Percentiles rank a stretch among this genome's conserved stretches.
These are phyloP conservation scores for Columba janthina DNA, from an alignment of 2,113 vertebrate genomes.

Conservation along the genomic window DNA sequence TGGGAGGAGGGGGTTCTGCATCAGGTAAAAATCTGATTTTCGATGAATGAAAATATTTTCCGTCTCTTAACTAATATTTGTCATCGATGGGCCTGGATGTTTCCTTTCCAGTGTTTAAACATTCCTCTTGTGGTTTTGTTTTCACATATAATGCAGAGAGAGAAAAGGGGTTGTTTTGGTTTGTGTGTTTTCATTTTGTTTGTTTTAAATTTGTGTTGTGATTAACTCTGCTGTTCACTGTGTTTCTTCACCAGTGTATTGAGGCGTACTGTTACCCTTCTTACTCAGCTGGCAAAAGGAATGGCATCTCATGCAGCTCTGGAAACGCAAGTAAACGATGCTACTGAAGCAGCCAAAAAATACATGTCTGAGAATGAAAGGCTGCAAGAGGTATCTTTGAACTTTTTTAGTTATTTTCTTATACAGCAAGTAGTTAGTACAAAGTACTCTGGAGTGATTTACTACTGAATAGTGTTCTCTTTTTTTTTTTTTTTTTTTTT, in stretches of 20 bases:
- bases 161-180: not conserved
- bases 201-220: not conserved
- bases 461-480: not conserved
- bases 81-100: fast-evolving
- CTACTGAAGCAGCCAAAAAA: constrained; percentile 82
- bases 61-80: not conserved
- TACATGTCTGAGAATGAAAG: constrained; percentile 86
- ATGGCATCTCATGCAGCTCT: constrained; percentile 74
- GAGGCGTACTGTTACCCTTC: constrained; percentile 85
- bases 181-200: not conserved
- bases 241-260: constrained; percentile 74
- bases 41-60: not conserved
- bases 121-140: not conserved
- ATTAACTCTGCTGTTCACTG: constrained; percentile 18
- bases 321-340: constrained; percentile 82
- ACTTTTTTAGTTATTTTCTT: constrained; percentile 15
- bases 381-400: constrained; percentile 82
- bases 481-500: not conserved
- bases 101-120: not conserved
- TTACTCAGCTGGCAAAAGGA: constrained; percentile 85
- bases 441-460: not conserved
- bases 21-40: not conserved
- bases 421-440: not conserved
- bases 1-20: not conserved
- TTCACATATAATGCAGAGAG: not conserved